phyloP scores from a whole-genome alignment of 1,140 invertebrate genomes.

The Phocides pigmalion region DNA sequence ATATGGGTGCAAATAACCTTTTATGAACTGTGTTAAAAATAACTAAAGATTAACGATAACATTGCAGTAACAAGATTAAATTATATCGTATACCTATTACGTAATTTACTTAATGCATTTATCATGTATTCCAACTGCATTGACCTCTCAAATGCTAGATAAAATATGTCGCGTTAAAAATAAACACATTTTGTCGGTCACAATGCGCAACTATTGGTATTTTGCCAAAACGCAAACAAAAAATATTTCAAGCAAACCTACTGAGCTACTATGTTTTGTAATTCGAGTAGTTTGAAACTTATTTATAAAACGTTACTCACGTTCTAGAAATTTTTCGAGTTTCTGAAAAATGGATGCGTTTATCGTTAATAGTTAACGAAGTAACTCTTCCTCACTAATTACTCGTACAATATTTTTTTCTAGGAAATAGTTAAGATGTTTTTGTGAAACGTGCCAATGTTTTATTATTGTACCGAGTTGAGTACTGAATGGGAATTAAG shows the following conservation, averaged over 20 bases:
- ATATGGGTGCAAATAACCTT: no score
- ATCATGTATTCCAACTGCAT: not conserved
- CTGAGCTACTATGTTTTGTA: slow-evolving; percentile 1
- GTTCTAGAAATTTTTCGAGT: not conserved
- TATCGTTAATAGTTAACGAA: not conserved
- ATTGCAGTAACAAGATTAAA: no score
- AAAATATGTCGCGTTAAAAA: slow-evolving; percentile 24
- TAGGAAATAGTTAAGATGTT: not conserved
- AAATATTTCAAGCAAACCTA: slow-evolving; percentile 20
- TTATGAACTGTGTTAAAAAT: no score
- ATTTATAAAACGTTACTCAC: not conserved
- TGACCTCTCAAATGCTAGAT: slow-evolving; percentile 17
- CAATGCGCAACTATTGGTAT: slow-evolving; percentile 30
- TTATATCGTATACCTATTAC: no score
- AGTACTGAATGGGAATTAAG: no score
- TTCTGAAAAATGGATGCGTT: not conserved
- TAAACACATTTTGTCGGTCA: slow-evolving; percentile 22
- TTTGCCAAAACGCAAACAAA: slow-evolving; percentile 23
- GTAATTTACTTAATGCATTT: not conserved
- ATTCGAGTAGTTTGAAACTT: not conserved
- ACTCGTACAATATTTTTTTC: not conserved
- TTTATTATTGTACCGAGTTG: no score
- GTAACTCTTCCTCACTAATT: not conserved
- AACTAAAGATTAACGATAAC: no score
- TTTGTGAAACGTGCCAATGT: no score